These are phyloP conservation scores for Coptodon rendalli DNA, from an alignment of 2,113 vertebrate genomes.

Conservation along the genomic window DNA sequence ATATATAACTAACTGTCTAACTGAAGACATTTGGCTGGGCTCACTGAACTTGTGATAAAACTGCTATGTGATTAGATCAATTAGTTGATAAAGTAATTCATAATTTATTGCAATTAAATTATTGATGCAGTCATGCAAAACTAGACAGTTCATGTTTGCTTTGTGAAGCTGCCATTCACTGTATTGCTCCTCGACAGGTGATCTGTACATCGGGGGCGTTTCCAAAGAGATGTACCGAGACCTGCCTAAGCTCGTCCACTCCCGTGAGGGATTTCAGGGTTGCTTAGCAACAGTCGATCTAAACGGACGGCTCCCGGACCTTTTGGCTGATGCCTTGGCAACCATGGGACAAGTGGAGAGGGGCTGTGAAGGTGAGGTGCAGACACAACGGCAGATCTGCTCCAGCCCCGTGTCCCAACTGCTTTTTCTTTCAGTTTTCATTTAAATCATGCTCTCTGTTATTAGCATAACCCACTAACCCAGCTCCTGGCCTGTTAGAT, in stretches of 20 bases:
- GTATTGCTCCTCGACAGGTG: conserved; percentile 71
- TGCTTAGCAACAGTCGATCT: conserved; percentile 95
- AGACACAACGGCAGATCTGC: neutral
- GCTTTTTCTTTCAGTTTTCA: conserved; percentile 24
- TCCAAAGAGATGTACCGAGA: conserved; percentile 96
- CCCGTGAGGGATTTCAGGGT: conserved; percentile 96
- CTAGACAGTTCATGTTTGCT: neutral
- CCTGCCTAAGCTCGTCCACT: conserved; percentile 93
- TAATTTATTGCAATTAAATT: neutral
- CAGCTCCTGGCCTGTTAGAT: conserved; percentile 6
- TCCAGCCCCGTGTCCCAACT: neutral
- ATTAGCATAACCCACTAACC: conserved; percentile 52
- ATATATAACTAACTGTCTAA: neutral
- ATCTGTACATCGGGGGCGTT: conserved; percentile 93
- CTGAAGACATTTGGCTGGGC: neutral
- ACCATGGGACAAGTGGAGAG: conserved; percentile 94
- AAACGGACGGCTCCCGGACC: conserved; percentile 93
- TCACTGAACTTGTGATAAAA: neutral
- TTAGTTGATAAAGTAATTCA: neutral
- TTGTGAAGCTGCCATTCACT: neutral
- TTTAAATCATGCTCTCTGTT: conserved; percentile 35
- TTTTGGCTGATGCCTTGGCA: conserved; percentile 92
- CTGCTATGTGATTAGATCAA: neutral
- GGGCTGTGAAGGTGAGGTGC: conserved; percentile 91
- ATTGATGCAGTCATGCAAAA: neutral